Evolutionary conservation across 2,888 invertebrate species (phyloP), one percentile per base, ranked within the genome.

Genomic region (Pseudolycoriella hygida): DNA sequence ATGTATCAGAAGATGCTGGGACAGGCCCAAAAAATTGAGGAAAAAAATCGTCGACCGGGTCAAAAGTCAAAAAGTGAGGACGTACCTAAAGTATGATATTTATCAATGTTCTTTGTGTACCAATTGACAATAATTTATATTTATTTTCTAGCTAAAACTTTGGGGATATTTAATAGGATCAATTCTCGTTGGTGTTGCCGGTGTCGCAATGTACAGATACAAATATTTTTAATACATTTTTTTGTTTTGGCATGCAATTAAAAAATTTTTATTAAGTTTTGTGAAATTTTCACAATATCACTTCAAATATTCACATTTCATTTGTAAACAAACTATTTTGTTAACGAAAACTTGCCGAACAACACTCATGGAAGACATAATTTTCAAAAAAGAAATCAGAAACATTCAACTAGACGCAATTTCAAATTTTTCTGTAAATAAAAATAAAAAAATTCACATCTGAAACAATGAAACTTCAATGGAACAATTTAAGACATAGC

Each of bases 171-270:
- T 65, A 30, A 63, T 66, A 80, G 79, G 80, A 46, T 74, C 85
- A 14, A 64, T 84, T 50, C 68, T 83, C 47, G 76, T 83, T 53
- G 76, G 81, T 44, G 71, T 79, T 47, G 75, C 77, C 46, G 82
- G 84, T 50, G 73, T 81, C 45, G 72, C 82, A 43, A 77, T 80
- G 46, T 83, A 83, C 64, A 74, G 78, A 58, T 78, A 82, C 66
- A 77, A 78, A 69, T 69, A 67, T 49, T 50, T 49, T 54, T 65
- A 52, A 54, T 39, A 6, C 4, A 6, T 15, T 38, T 15, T 38
- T 17, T 8, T 25, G n/a, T 12, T 14, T 14, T 37, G 6, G 37
- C 4, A 8, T 37, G 37, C 14, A 15, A 25, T 30, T n/a, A 25
- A n/a, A n/a, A 30, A 25, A 4, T 12, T 25, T 3, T 25, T 5